phyloP scores from a whole-genome alignment of 2,888 invertebrate species.

The Danaus chrysippus region DNA sequence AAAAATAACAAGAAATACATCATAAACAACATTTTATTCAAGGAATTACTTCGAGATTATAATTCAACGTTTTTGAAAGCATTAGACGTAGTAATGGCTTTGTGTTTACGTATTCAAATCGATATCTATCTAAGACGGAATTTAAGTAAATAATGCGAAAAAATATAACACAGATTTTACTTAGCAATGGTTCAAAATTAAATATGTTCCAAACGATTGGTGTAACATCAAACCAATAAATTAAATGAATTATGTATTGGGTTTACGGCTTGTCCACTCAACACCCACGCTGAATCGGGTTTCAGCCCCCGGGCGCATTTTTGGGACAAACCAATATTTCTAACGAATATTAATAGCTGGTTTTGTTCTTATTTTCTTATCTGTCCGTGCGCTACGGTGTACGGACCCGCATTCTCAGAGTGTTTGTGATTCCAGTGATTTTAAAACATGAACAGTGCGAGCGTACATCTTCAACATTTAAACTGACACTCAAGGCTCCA shows the following conservation, averaged over 20 bases:
- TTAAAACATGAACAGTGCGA: neutral
- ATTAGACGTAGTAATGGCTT: too few relatives aligned
- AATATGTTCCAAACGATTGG: conserved; percentile 54
- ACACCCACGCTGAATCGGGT: conserved; percentile 68
- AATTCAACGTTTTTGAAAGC: conserved; percentile 6
- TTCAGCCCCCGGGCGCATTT: conserved; percentile 75
- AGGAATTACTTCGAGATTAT: conserved; percentile 21
- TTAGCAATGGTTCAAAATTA: conserved; percentile 33
- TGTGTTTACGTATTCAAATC: too few relatives aligned
- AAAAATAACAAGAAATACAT: conserved; percentile 48
- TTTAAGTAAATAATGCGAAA: too few relatives aligned
- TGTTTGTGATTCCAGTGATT: conserved; percentile 30
- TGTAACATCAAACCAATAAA: conserved; percentile 48
- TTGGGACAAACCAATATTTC: conserved; percentile 78
- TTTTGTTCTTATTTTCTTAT: conserved; percentile 66
- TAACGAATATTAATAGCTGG: conserved; percentile 76
- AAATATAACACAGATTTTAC: conserved; percentile 9
- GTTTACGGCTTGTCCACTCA: conserved; percentile 56
- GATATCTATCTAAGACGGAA: conserved; percentile 1
- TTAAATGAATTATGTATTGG: conserved; percentile 45
- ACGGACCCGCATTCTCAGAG: conserved; percentile 59
- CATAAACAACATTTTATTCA: conserved; percentile 34
- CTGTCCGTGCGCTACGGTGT: conserved; percentile 53
- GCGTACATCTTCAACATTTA: too few relatives aligned
- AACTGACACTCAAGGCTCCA: too few relatives aligned